A percentile compares a stretch with the other conserved stretches of the same genome.
Conservation (phyloP, 2,113 vertebrate species). For the Paramisgurnus dabryanus region DNA sequence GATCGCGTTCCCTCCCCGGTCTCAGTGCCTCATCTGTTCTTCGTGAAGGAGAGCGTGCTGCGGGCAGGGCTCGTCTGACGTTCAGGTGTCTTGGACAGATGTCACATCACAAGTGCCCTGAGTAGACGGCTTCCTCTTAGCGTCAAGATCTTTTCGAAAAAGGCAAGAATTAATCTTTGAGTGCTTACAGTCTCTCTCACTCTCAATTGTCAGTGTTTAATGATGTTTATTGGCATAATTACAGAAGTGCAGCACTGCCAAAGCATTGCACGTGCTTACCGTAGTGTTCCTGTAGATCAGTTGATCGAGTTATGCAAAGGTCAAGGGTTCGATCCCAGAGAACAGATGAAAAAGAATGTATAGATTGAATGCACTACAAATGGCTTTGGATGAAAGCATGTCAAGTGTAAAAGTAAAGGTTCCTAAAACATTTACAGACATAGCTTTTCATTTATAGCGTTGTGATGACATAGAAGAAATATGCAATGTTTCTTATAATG, state of each 20-base stretch:
- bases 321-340: too few relatives aligned
- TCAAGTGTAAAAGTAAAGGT: too few relatives aligned
- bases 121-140: not conserved
- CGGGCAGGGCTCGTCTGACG: conserved; percentile 1
- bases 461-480: too few relatives aligned
- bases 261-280: not conserved
- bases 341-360: too few relatives aligned
- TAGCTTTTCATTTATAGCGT: too few relatives aligned
- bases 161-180: not conserved
- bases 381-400: too few relatives aligned
- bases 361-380: too few relatives aligned
- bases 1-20: not conserved
- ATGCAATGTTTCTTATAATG: too few relatives aligned
- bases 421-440: too few relatives aligned
- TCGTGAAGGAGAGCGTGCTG: conserved; percentile 6
- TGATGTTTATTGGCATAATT: not conserved
- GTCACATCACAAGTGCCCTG: conserved; percentile 5
- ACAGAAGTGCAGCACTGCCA: not conserved
- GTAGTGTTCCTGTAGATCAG: too few relatives aligned
- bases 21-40: conserved; percentile 21
- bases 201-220: not conserved
- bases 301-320: too few relatives aligned
- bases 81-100: conserved; percentile 27
- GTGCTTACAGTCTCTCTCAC: not conserved
- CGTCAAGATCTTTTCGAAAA: conserved; percentile 1